These are phyloP conservation scores for Microplitis manilae DNA, from an alignment of 2,888 invertebrate species.

Conservation along the genomic window DNA sequence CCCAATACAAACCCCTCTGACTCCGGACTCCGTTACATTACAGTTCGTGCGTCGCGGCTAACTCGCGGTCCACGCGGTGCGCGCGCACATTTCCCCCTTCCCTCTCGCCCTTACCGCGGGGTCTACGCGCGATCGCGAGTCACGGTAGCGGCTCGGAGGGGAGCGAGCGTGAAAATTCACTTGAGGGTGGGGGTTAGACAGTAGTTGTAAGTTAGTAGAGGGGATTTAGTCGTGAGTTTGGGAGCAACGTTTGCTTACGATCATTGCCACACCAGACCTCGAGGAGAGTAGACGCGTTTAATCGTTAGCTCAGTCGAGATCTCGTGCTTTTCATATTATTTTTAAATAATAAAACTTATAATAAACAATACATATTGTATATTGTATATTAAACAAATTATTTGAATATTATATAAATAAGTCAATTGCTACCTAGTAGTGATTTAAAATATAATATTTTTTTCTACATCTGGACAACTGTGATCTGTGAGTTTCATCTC, in stretches of 20 bases:
- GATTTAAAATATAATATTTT: conserved; percentile 8
- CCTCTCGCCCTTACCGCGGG: conserved; percentile 31
- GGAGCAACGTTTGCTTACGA: conserved; percentile 63
- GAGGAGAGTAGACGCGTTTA: conserved; percentile 69
- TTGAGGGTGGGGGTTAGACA: conserved; percentile 32
- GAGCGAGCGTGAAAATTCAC: conserved; percentile 31
- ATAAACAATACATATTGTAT: not conserved
- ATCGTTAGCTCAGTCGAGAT: conserved; percentile 67
- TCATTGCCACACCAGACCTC: conserved; percentile 70
- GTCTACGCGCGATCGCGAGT: conserved; percentile 19
- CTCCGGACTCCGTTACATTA: conserved; percentile 16
- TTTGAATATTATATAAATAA: conserved; percentile 17
- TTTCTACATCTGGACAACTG: conserved; percentile 8
- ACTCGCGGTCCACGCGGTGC: conserved; percentile 46
- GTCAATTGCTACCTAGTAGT: conserved; percentile 7
- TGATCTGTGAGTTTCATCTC: not conserved
- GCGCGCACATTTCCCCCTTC: conserved; percentile 47
- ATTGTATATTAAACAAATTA: not conserved
- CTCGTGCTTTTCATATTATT: conserved; percentile 51
- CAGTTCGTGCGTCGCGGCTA: conserved; percentile 16
- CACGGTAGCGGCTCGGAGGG: conserved; percentile 41
- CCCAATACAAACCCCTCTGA: not conserved
- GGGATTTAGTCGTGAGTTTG: conserved; percentile 51
- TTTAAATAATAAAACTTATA: not conserved
- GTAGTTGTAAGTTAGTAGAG: conserved; percentile 31